These are phyloP conservation scores for Lateolabrax maculatus DNA, from an alignment of 2,797 vertebrate species.

Conservation along the genomic window DNA sequence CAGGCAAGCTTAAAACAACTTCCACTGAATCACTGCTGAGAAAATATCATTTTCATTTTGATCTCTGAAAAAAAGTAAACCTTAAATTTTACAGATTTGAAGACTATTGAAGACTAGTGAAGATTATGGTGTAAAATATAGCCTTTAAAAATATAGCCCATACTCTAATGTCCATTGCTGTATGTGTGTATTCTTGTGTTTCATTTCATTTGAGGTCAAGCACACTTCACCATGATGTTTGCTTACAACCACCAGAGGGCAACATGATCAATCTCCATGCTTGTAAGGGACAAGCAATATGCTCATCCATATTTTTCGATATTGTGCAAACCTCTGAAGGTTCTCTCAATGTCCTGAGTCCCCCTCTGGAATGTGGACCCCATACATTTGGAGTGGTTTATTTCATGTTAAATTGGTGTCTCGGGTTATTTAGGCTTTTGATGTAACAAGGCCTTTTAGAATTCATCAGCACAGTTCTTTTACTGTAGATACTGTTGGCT, in stretches of 20 bases:
- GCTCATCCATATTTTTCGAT: neutral
- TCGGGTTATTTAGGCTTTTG: neutral
- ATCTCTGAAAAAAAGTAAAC: neutral
- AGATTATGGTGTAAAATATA: neutral
- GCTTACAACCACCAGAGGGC: conserved; percentile 63
- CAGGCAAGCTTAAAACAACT: neutral
- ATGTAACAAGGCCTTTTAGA: neutral
- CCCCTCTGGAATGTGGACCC: neutral
- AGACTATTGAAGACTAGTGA: neutral
- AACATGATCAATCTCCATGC: conserved; percentile 7
- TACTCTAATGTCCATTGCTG: neutral
- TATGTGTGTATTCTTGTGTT: neutral
- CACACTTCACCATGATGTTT: neutral
- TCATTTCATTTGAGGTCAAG: neutral
- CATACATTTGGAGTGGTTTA: neutral
- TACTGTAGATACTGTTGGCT: neutral
- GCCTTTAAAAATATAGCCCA: no score
- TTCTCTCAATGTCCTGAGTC: neutral
- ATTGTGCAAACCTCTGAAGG: neutral
- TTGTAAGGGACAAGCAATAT: neutral
- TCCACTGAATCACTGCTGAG: neutral
- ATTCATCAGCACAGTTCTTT: neutral
- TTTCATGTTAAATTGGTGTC: neutral
- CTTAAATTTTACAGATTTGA: neutral
- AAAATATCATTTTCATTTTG: neutral